phyloP scores from a whole-genome alignment of 2,113 vertebrate genomes.

The Zootoca vivipara region DNA sequence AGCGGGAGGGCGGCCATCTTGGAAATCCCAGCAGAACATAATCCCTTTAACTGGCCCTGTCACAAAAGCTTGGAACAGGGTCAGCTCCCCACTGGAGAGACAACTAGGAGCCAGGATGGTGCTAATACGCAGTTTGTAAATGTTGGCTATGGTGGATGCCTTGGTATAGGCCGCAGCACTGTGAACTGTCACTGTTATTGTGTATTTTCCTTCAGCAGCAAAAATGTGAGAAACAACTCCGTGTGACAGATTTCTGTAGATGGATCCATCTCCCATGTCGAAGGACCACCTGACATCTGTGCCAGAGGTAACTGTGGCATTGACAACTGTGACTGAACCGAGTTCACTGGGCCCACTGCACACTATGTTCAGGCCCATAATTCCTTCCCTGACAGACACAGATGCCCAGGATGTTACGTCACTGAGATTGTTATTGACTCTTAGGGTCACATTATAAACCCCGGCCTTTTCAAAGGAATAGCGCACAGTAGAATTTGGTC shows the following conservation, averaged over 20 bases:
- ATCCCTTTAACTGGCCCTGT: conserved; percentile 60
- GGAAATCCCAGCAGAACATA: conserved; percentile 77
- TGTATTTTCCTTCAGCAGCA: conserved; percentile 71
- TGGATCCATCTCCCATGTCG: conserved; percentile 76
- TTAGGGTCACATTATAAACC: conserved; percentile 73
- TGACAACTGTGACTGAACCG: conserved; percentile 59
- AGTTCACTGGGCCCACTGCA: conserved; percentile 65
- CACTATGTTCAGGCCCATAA: conserved; percentile 67
- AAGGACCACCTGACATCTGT: conserved; percentile 72
- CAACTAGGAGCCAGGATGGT: conserved; percentile 68
- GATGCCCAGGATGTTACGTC: conserved; percentile 50
- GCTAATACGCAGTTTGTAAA: conserved; percentile 67
- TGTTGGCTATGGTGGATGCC: conserved; percentile 58
- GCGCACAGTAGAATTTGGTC: conserved; percentile 31
- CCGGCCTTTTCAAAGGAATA: conserved; percentile 65
- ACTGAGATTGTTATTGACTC: conserved; percentile 69
- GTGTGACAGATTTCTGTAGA: conserved; percentile 52
- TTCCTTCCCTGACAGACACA: conserved; percentile 68
- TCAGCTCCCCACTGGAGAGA: conserved; percentile 50
- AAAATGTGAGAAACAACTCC: conserved; percentile 70
- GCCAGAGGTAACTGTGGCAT: conserved; percentile 65
- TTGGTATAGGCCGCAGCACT: conserved; percentile 66
- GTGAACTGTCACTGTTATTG: conserved; percentile 61
- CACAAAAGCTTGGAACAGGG: conserved; percentile 59
- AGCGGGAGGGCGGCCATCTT: conserved; percentile 61